Base-by-base conservation (phyloP, 2,888 invertebrate genomes). In the Dicyrtomina minuta region DNA sequence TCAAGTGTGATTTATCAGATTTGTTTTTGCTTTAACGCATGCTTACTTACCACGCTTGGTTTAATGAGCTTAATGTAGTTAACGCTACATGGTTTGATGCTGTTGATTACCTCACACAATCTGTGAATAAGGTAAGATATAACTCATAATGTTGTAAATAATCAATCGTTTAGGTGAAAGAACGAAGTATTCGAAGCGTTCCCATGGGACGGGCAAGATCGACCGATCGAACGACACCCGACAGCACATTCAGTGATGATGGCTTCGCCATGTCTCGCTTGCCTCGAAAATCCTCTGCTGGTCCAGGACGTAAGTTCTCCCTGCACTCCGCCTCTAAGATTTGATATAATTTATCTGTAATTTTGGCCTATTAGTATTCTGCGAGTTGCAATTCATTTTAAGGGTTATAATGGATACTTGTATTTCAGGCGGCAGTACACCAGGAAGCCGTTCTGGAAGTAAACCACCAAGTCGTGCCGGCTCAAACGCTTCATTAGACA, bases 391-490 rank as follows among this genome's bases (percentile, higher is more conserved):
- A n/a, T n/a, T n/a, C n/a, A n/a, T n/a, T n/a, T n/a, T n/a, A n/a
- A n/a, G n/a, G n/a, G n/a, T n/a, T n/a, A n/a, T n/a, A n/a, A n/a
- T n/a, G n/a, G n/a, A n/a, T n/a, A n/a, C n/a, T 44, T 62, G 39
- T 33, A 3, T 33, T 5, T 5, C 70, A 81, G 81, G 80, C 53
- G 88, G 90, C 71, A 93, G 93, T 70, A 86, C 93, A 79, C 91
- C 93, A 55, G 89, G 90, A 41, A 92, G 93, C 76, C 86, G 94
- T 78, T 87, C 91, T 72, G 92, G 93, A 72, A 93, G 93, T 73
- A 93, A 95, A 82, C 95, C 96, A 75, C 92, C 94, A 24, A 95
- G 95, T 77, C 88, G 95, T 79, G 93, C 95, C 81, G 95, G 95
- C 76, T 96, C 96, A 56, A 94, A 92, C 80, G 87, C 93, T 72